Base-by-base conservation (phyloP, 2,888 invertebrate species). In the Tricholauxania praeusta region DNA sequence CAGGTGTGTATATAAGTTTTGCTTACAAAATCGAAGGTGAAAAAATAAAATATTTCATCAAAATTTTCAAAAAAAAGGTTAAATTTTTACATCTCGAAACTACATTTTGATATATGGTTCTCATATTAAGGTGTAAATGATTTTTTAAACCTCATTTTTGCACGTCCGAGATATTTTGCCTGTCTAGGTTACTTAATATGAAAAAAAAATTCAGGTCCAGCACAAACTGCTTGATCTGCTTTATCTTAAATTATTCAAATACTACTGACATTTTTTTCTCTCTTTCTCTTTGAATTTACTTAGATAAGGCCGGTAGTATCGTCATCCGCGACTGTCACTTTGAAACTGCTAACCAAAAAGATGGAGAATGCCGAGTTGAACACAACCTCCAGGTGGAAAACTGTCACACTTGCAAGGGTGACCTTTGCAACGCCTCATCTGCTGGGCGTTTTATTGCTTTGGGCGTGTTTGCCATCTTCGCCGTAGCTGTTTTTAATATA, bases 401-500 rank as follows among this genome's bases (percentile, higher is more conserved):
- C 72, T 93, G 93, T 79, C 90, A 90, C 82, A 92, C 91, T 72
- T 93, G 93, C 82, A 91, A 91, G 72, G 89, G 89, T 48, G 92
- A 93, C 78, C 90, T 91, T 3, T 93, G 93, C 87, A 93, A 93
- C 80, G 82, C 83, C 32, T 83, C 84, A 19, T 80, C 84, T 0
- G 82, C 87, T n/a, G 80, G 77, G 15, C 79, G 82, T 17, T 80
- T 80, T 53, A 59, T 82, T 67, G 78, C 82, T 8, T 64, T 83
- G 57, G 81, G 84, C 47, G 75, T 80, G 12, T 76, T 80, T n/a
- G 78, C 82, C 15, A 66, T 85, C 32, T 60, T 86, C 48, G 81
- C 81, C 7, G 76, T 85, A 14, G 79, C 83, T 14, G 79, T 80
- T 49, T 69, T 83, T 53, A 82, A 83, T 17, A 76, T 83, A 73